Evolutionary conservation across 1,140 invertebrate genomes (phyloP).

Genomic region (Eulimnadia texana): DNA sequence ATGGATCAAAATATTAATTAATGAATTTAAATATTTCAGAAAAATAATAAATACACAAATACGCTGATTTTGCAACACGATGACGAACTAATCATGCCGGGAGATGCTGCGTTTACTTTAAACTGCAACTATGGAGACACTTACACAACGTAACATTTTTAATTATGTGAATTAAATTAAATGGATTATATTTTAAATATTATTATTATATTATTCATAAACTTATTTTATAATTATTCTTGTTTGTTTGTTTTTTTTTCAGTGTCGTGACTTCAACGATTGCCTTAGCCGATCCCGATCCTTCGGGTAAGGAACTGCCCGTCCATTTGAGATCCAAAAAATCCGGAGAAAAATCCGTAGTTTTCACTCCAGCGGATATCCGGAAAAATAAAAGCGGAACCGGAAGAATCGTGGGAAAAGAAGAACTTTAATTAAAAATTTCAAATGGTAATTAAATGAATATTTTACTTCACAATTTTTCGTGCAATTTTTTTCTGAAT

Average conservation of each 20-base stretch:
- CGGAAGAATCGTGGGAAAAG: background rate
- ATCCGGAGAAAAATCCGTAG: slow-evolving; percentile 11
- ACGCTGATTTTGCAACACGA: slow-evolving; percentile 43
- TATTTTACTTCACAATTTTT: too few species aligned
- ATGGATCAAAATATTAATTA: slow-evolving; percentile 1
- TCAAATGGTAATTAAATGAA: too few species aligned
- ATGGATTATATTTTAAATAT: background rate
- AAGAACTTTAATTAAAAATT: background rate
- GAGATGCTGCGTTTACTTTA: slow-evolving; percentile 43
- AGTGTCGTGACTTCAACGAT: slow-evolving; percentile 19
- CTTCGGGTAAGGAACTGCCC: slow-evolving; percentile 20
- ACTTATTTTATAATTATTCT: too few species aligned
- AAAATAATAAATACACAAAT: slow-evolving; percentile 37
- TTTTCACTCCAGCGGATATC: slow-evolving; percentile 20
- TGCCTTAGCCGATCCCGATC: slow-evolving; percentile 21
- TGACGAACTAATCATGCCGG: slow-evolving; percentile 43
- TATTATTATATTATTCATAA: too few species aligned
- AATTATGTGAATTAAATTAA: background rate
- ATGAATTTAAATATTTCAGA: slow-evolving; percentile 23
- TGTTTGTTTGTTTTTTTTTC: background rate
- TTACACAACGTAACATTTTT: slow-evolving; percentile 23
- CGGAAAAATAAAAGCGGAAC: background rate
- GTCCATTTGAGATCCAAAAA: slow-evolving; percentile 18
- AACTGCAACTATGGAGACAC: slow-evolving; percentile 41
- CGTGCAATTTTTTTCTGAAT: too few species aligned